These are phyloP conservation scores for Dasypus novemcinctus DNA, from an alignment of 2,113 vertebrate genomes.

Conservation along the genomic window DNA sequence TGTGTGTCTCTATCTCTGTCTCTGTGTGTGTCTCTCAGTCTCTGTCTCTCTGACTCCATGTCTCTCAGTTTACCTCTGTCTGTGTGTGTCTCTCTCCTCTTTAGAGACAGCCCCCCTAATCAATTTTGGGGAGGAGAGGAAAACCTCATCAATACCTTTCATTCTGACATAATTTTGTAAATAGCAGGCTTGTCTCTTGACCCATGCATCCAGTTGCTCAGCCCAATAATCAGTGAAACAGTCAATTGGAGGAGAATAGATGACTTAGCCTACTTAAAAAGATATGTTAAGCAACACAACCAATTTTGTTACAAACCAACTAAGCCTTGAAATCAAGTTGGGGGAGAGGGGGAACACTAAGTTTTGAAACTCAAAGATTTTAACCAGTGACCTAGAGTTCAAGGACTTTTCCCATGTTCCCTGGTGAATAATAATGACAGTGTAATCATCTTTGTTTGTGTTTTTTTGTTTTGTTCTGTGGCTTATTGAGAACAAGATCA, in stretches of 20 bases:
- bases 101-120: background rate
- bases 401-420: background rate
- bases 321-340: constrained; percentile 4
- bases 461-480: constrained; percentile 2
- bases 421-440: background rate
- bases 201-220: background rate
- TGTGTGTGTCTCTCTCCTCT: background rate
- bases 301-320: background rate
- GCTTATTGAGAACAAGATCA: background rate
- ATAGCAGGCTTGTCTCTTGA: background rate
- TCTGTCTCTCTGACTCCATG: too few relatives aligned
- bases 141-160: background rate
- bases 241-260: background rate
- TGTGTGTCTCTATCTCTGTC: too few relatives aligned
- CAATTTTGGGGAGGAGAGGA: background rate
- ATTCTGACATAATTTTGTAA: background rate
- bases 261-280: background rate
- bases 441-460: constrained; percentile 18
- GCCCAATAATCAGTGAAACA: background rate
- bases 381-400: background rate
- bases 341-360: background rate
- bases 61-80: rapidly evolving
- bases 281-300: background rate
- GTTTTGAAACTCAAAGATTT: constrained; percentile 26
- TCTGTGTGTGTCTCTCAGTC: too few relatives aligned